phyloP scores from a whole-genome alignment of 2,113 vertebrate genomes.

The Manacus vitellinus region DNA sequence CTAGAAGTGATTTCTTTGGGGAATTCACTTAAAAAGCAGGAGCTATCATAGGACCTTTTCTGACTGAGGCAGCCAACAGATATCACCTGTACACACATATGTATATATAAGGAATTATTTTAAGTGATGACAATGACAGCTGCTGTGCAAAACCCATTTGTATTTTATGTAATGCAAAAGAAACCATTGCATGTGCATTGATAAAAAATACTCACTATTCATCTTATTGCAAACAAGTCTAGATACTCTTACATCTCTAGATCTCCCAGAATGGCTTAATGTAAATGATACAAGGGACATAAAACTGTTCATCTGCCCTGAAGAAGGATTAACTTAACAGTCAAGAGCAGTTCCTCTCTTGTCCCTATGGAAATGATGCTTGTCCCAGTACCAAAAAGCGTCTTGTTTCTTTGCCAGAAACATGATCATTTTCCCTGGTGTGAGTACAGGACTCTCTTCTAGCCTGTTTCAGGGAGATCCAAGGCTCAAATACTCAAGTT shows the following conservation, averaged over 20 bases:
- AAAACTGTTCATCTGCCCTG: not conserved
- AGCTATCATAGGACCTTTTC: not conserved
- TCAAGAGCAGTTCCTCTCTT: not conserved
- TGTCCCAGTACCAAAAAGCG: not conserved
- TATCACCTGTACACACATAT: accelerated
- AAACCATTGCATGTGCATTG: not conserved
- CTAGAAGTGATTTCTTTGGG: not conserved
- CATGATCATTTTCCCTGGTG: not conserved
- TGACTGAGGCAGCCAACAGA: not conserved
- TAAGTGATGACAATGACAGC: not conserved
- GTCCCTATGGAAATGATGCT: not conserved
- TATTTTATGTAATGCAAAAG: not conserved
- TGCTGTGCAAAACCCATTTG: not conserved
- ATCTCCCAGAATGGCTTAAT: not conserved
- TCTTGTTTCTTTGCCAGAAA: not conserved
- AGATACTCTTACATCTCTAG: not conserved
- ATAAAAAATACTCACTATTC: not conserved
- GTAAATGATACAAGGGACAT: not conserved
- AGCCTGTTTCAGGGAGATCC: not conserved
- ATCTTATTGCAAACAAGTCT: not conserved
- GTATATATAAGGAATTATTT: not conserved
- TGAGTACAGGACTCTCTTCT: not conserved
- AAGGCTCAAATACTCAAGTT: not conserved
- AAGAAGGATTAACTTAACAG: not conserved
- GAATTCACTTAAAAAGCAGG: not conserved